These are phyloP conservation scores for Tachycineta bicolor DNA, from an alignment of 2,113 vertebrate genomes.

Conservation along the genomic window DNA sequence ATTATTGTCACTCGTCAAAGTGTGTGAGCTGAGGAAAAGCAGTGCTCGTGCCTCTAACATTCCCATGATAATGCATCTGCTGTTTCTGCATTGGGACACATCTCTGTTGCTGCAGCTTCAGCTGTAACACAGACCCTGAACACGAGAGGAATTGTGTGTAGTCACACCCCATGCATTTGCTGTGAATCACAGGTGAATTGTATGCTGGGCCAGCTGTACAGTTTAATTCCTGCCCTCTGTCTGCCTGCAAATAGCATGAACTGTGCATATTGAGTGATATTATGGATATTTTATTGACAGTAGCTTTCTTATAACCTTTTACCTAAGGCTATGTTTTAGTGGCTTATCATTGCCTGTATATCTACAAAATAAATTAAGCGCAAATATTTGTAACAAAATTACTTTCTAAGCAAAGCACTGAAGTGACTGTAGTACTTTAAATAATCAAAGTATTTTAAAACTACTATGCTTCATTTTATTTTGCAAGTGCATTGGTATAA, in stretches of 20 bases:
- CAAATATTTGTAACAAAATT: background rate
- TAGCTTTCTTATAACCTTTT: background rate
- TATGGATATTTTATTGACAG: background rate
- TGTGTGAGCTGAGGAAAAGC: background rate
- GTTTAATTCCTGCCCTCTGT: slow-evolving; percentile 16
- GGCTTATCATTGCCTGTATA: background rate
- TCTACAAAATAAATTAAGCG: background rate
- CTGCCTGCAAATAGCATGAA: slow-evolving; percentile 6
- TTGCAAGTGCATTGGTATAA: slow-evolving; percentile 11
- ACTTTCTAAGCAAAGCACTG: background rate
- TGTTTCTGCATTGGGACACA: background rate
- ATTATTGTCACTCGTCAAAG: background rate
- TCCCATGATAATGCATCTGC: background rate
- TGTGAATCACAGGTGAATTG: background rate
- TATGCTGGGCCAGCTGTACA: background rate
- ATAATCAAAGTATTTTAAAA: slow-evolving; percentile 19
- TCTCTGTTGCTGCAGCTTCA: background rate
- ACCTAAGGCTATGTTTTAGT: background rate
- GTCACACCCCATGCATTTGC: background rate
- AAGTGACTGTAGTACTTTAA: background rate
- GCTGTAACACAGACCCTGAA: background rate
- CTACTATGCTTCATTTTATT: background rate
- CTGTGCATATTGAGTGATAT: background rate
- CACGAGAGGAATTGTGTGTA: background rate
- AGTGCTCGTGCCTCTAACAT: background rate